Conservation (phyloP, 2,888 invertebrate species). For the Ariolimax columbianus region DNA sequence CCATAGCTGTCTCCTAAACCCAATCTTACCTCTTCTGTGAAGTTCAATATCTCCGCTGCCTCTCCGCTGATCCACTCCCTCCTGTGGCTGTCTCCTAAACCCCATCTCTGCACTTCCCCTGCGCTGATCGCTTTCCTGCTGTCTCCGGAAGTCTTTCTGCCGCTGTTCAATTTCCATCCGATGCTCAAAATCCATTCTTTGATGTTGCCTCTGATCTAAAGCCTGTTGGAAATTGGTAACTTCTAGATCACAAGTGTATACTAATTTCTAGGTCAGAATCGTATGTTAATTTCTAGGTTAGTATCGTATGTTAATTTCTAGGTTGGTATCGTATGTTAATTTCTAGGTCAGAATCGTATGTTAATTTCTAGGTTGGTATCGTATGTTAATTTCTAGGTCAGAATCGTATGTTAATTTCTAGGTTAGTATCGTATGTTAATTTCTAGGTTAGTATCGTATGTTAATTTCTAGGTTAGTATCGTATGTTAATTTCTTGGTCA, state of each 20-base stretch:
- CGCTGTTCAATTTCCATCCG: slow-evolving; percentile 31
- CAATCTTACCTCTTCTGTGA: slow-evolving; percentile 29
- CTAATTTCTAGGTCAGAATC: neutral
- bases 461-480: no score
- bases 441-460: no score
- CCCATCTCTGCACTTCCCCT: slow-evolving; percentile 27
- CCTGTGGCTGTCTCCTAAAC: slow-evolving; percentile 2
- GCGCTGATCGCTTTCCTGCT: slow-evolving; percentile 32
- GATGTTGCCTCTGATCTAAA: slow-evolving; percentile 7
- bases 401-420: neutral
- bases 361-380: no score
- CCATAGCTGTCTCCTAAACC: no score
- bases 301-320: no score
- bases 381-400: no score
- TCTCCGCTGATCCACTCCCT: slow-evolving; percentile 37
- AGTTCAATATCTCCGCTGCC: slow-evolving; percentile 24
- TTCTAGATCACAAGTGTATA: neutral
- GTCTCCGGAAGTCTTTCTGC: slow-evolving; percentile 28
- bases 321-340: neutral
- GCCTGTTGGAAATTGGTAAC: neutral
- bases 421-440: neutral
- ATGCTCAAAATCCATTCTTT: slow-evolving; percentile 26
- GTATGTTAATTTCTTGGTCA: neutral
- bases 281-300: no score
- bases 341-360: neutral